These are phyloP conservation scores for Caenorhabditis sinica DNA, from an alignment of 2,888 invertebrate genomes.

Conservation along the genomic window DNA sequence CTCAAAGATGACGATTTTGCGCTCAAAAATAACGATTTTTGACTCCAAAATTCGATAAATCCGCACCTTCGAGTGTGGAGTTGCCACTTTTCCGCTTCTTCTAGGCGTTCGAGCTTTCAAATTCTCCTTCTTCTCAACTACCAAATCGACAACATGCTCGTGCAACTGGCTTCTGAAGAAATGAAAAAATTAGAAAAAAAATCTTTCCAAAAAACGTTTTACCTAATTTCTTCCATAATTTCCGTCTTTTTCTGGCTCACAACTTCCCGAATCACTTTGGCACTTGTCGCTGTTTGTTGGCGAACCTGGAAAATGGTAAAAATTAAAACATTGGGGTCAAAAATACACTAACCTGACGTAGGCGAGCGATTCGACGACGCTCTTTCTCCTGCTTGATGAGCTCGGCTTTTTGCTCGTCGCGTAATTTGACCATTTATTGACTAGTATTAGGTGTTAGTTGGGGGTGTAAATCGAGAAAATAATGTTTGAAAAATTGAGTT, in stretches of 20 bases:
- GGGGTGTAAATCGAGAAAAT: not conserved
- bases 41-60: too few species aligned
- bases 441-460: slow-evolving; percentile 6
- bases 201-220: not conserved
- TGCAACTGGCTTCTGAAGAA: slow-evolving; percentile 37
- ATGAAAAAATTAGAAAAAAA: not conserved
- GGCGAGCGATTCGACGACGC: slow-evolving; percentile 64
- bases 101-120: slow-evolving; percentile 5
- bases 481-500: slow-evolving; percentile 31
- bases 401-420: slow-evolving; percentile 57
- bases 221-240: slow-evolving; percentile 44
- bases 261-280: slow-evolving; percentile 51
- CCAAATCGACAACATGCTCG: slow-evolving; percentile 28
- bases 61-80: slow-evolving; percentile 22
- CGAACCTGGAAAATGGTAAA: slow-evolving; percentile 53
- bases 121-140: slow-evolving; percentile 7
- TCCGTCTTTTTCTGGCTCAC: slow-evolving; percentile 50
- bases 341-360: slow-evolving; percentile 60
- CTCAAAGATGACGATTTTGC: too few species aligned
- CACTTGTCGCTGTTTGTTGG: slow-evolving; percentile 42
- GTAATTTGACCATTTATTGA: slow-evolving; percentile 48
- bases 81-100: slow-evolving; percentile 3
- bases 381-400: slow-evolving; percentile 64
- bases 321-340: not conserved
- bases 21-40: too few species aligned